These are phyloP conservation scores for Tragelaphus buxtoni DNA, from an alignment of 2,113 vertebrate genomes.

Conservation along the genomic window DNA sequence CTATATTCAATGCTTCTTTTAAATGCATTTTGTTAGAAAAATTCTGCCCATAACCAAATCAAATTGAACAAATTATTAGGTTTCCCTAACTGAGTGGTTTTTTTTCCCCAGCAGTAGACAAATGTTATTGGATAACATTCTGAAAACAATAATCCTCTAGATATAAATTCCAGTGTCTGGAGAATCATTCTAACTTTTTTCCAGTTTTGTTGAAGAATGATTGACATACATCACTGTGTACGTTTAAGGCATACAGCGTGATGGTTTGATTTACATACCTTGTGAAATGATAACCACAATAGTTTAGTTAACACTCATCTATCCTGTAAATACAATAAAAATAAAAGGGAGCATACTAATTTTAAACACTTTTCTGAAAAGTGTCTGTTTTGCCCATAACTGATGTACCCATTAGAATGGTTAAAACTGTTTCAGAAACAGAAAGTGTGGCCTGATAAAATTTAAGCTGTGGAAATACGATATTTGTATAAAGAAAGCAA, in stretches of 20 bases:
- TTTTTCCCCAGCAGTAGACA: neutral
- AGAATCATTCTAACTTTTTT: neutral
- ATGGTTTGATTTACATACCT: neutral
- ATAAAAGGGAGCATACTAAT: neutral
- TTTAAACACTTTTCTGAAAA: neutral
- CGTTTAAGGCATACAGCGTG: neutral
- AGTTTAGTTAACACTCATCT: neutral
- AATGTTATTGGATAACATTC: neutral
- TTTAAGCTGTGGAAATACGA: neutral
- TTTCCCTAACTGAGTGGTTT: neutral
- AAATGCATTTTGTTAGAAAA: neutral
- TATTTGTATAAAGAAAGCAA: neutral
- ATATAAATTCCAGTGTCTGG: neutral
- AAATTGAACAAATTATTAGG: neutral
- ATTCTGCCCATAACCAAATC: fast-evolving
- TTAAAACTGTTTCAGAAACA: neutral
- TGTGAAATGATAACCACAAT: neutral
- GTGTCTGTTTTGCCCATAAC: neutral
- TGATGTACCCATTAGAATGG: neutral
- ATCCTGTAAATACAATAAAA: neutral
- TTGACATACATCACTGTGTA: neutral
- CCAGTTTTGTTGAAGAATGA: neutral
- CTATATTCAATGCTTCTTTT: neutral
- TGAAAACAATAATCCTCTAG: neutral
- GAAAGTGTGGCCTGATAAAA: neutral